Conservation (phyloP, 2,888 invertebrate genomes). For the Hirtodrosophila histrioides region DNA sequence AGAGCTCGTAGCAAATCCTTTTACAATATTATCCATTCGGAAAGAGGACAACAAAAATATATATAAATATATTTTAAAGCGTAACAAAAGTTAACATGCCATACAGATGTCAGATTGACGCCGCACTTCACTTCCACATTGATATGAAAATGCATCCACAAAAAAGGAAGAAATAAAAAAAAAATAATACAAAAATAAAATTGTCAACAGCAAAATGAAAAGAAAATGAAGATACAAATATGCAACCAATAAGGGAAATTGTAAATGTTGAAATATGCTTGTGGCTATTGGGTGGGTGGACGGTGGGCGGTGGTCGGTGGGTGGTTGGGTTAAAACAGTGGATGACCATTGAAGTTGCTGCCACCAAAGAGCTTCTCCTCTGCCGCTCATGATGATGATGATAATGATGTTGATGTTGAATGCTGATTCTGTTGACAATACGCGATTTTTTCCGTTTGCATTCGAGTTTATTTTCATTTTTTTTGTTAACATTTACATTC, state of each 20-base stretch:
- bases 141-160: constrained; percentile 40
- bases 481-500: constrained; percentile 33
- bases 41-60: neutral
- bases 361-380: neutral
- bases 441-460: constrained; percentile 38
- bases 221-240: constrained; percentile 47
- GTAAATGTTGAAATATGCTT: constrained; percentile 61
- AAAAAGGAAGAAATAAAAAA: constrained; percentile 3
- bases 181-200: constrained; percentile 17
- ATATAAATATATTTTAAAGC: constrained; percentile 27
- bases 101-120: constrained; percentile 41
- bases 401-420: constrained; percentile 25
- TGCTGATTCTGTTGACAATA: constrained; percentile 56
- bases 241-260: constrained; percentile 70
- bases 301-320: neutral
- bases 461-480: constrained; percentile 23
- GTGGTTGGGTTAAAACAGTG: neutral
- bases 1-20: neutral
- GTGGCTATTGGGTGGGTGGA: constrained; percentile 16
- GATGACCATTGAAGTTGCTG: constrained; percentile 20
- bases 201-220: constrained; percentile 37
- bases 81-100: constrained; percentile 29
- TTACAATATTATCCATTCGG: neutral
- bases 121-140: constrained; percentile 32
- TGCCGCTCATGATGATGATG: constrained; percentile 34